phyloP scores from a whole-genome alignment of 1,140 invertebrate genomes.

The Drosophila carrolli region DNA sequence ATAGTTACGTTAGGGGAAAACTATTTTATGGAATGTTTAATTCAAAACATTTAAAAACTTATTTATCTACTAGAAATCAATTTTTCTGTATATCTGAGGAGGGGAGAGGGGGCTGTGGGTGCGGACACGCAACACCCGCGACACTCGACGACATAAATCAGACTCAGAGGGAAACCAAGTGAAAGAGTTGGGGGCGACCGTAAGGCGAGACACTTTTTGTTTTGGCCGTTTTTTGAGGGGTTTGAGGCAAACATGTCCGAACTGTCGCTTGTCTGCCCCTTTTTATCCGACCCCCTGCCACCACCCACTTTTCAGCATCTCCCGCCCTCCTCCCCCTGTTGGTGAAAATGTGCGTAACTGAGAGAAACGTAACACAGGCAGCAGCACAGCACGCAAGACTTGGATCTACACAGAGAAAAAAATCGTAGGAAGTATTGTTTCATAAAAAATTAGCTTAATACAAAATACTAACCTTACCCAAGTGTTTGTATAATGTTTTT shows the following conservation, averaged over 20 bases:
- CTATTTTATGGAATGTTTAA: no score
- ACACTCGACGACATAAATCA: slow-evolving; percentile 77
- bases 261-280: slow-evolving; percentile 12
- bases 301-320: neutral
- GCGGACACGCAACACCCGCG: slow-evolving; percentile 72
- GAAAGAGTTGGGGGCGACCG: slow-evolving; percentile 33
- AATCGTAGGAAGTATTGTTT: no score
- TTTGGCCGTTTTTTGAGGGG: slow-evolving; percentile 17
- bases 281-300: neutral
- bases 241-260: slow-evolving; percentile 59
- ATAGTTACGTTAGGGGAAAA: no score
- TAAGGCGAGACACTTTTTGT: slow-evolving; percentile 68
- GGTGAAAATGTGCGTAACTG: slow-evolving; percentile 55
- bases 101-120: slow-evolving; percentile 3
- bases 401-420: neutral
- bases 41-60: neutral
- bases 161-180: slow-evolving; percentile 10
- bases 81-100: neutral
- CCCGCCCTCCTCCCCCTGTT: slow-evolving; percentile 2
- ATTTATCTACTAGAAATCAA: neutral
- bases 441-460: neutral
- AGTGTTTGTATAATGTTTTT: no score
- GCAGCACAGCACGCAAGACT: slow-evolving; percentile 41
- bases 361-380: slow-evolving; percentile 64
- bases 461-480: no score